These are phyloP conservation scores for Dryomyza anilis DNA, from an alignment of 2,888 invertebrate genomes.

Conservation along the genomic window DNA sequence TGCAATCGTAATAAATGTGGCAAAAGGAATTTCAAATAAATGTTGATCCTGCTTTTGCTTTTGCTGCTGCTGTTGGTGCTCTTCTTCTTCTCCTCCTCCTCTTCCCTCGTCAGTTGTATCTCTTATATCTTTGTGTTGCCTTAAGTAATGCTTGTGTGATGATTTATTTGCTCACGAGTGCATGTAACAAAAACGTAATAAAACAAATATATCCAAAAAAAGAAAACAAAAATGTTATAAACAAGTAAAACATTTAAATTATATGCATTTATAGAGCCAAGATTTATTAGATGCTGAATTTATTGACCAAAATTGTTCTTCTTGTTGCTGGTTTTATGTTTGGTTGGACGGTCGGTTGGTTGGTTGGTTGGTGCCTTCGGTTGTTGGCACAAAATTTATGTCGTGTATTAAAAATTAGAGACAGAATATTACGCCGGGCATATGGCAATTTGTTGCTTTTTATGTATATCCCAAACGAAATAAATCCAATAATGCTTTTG, in stretches of 20 bases:
- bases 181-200: neutral
- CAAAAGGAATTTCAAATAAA: conserved; percentile 4
- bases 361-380: neutral
- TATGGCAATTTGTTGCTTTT: no score
- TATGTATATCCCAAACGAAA: no score
- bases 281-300: conserved; percentile 11
- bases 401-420: no score
- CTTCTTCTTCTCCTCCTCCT: neutral
- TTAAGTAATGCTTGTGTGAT: conserved; percentile 18
- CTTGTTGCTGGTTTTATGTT: neutral
- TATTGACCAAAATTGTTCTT: conserved; percentile 4
- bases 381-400: no score
- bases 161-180: conserved; percentile 23
- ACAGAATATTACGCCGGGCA: no score
- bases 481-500: no score
- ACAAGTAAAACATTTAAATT: conserved; percentile 16
- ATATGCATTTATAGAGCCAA: neutral
- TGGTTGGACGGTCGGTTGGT: no score
- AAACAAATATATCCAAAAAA: no score
- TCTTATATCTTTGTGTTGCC: conserved; percentile 3
- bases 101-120: neutral
- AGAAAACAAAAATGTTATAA: no score
- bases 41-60: conserved; percentile 25
- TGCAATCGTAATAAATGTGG: conserved; percentile 6
- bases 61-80: conserved; percentile 4